These are phyloP conservation scores for Acrocephalus scirpaceus DNA, from an alignment of 2,797 vertebrate genomes.

Conservation along the genomic window DNA sequence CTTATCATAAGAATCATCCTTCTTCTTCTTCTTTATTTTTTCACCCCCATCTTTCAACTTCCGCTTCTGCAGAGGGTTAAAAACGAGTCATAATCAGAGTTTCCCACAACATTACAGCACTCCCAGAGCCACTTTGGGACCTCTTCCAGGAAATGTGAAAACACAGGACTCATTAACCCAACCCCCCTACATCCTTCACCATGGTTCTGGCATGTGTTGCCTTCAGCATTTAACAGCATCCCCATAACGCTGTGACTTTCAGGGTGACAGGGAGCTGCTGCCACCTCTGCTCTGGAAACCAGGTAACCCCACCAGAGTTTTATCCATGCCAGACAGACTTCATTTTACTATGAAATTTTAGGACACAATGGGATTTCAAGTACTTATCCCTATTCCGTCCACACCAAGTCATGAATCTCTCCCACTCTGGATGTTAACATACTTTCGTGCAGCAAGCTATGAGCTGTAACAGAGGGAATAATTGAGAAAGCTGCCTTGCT, in stretches of 20 bases:
- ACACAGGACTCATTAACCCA: neutral
- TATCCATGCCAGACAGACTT: neutral
- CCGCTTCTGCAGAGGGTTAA: conserved; percentile 81
- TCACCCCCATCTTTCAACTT: conserved; percentile 82
- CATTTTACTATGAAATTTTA: neutral
- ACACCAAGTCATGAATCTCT: neutral
- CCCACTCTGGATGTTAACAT: neutral
- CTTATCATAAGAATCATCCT: conserved; percentile 78
- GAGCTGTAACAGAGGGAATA: neutral
- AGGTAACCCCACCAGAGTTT: neutral
- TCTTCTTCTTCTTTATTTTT: conserved; percentile 84
- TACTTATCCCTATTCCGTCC: neutral
- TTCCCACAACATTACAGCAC: neutral
- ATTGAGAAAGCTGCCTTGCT: conserved; percentile 3
- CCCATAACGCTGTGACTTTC: neutral
- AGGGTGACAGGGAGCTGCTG: neutral
- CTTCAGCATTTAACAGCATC: neutral
- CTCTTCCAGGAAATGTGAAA: neutral
- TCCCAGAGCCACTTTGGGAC: neutral
- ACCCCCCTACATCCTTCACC: neutral
- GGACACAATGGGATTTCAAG: neutral
- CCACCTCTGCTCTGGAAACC: neutral
- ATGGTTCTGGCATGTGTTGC: rapidly evolving
- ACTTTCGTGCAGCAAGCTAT: neutral
- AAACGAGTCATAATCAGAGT: conserved; percentile 17